phyloP scores from a whole-genome alignment of 2,113 vertebrate species.

The Trogon surrucura region DNA sequence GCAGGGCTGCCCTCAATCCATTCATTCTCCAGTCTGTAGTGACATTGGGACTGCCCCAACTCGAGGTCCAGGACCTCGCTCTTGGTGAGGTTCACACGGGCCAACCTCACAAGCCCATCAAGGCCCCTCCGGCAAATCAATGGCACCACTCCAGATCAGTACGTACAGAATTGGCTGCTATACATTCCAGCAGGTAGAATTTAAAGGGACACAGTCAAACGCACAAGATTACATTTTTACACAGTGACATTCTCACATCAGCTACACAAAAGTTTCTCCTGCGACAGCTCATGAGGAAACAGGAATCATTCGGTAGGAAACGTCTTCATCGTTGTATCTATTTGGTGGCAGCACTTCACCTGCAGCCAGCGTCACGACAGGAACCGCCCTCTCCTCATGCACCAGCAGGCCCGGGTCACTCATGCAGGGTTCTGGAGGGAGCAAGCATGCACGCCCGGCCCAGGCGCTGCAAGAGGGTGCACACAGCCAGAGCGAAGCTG shows the following conservation, averaged over 20 bases:
- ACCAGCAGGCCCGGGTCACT: slow-evolving; percentile 6
- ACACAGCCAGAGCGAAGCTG: slow-evolving; percentile 52
- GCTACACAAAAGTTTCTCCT: background rate
- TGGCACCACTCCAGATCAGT: background rate
- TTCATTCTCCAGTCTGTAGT: background rate
- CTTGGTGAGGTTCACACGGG: background rate
- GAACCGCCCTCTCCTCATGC: slow-evolving; percentile 30
- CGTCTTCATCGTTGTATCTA: fast-evolving
- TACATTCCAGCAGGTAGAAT: background rate
- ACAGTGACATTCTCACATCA: background rate
- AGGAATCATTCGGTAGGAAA: background rate
- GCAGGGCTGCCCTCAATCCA: background rate
- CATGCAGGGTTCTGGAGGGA: slow-evolving; percentile 30
- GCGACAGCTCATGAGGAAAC: background rate
- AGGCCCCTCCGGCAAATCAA: background rate
- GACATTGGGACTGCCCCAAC: fast-evolving
- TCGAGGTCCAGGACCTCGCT: background rate
- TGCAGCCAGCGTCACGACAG: background rate
- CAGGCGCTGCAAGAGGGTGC: background rate
- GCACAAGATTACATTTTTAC: background rate
- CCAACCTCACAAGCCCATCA: background rate
- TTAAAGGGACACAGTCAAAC: slow-evolving; percentile 55
- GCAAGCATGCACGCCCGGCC: slow-evolving; percentile 39
- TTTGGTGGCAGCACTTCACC: slow-evolving; percentile 4
- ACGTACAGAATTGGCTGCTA: background rate